phyloP scores from a whole-genome alignment of 2,797 vertebrate genomes.

The Takifugu rubripes region DNA sequence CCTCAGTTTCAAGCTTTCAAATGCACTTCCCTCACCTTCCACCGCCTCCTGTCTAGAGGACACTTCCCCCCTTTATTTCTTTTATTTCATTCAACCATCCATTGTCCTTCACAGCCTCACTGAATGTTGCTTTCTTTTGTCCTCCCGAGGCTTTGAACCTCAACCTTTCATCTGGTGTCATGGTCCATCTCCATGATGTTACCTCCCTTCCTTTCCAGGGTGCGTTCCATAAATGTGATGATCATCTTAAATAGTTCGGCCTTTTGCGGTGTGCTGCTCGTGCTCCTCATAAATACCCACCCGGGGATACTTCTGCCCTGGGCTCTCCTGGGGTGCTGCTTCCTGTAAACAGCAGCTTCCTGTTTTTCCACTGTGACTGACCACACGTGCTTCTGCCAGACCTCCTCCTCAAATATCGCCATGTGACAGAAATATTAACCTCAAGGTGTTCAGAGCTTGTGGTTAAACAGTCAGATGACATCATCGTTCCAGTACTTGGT shows the following conservation, averaged over 20 bases:
- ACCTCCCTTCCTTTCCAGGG: constrained; percentile 4
- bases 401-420: constrained; percentile 9
- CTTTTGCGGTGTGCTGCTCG: background rate
- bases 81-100: constrained; percentile 44
- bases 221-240: background rate
- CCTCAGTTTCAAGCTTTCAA: constrained; percentile 1
- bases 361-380: constrained; percentile 9
- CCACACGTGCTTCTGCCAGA: background rate
- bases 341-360: constrained; percentile 1
- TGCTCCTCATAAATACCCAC: constrained; percentile 1
- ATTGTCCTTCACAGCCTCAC: constrained; percentile 41
- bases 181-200: constrained; percentile 16
- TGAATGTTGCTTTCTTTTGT: constrained; percentile 17
- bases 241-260: background rate
- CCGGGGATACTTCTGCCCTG: background rate
- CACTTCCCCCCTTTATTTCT: constrained; percentile 12
- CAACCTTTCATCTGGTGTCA: constrained; percentile 35
- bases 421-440: constrained; percentile 13
- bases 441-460: too few relatives aligned
- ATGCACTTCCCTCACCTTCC: constrained; percentile 20
- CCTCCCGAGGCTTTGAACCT: constrained; percentile 25
- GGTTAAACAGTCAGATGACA: too few relatives aligned
- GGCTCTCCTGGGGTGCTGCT: background rate
- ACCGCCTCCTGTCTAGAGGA: constrained; percentile 25
- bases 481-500: too few relatives aligned